phyloP scores from a whole-genome alignment of 2,888 invertebrate genomes.

The Melieria picta region DNA sequence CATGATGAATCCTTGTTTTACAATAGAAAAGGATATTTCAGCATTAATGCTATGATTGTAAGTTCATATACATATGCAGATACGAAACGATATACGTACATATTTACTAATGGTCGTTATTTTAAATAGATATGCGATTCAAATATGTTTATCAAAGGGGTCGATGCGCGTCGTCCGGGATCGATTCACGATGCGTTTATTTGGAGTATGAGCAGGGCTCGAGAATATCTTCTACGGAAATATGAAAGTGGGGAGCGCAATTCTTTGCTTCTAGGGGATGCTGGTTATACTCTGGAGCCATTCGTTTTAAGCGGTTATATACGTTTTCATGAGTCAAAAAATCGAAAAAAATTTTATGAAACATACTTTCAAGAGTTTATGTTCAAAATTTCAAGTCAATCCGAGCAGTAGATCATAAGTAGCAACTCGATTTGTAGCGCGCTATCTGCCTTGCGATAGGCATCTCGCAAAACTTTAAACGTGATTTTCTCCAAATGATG shows the following conservation, averaged over 20 bases:
- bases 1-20: background rate
- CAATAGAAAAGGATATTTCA: background rate
- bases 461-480: too few relatives aligned
- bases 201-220: slow-evolving; percentile 21
- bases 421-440: too few relatives aligned
- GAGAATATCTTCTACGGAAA: slow-evolving; percentile 6
- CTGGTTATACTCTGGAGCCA: slow-evolving; percentile 30
- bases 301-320: too few relatives aligned
- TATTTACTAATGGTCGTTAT: background rate
- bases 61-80: background rate
- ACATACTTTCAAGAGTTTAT: too few relatives aligned
- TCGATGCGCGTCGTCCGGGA: background rate
- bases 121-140: background rate
- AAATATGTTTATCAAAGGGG: background rate
- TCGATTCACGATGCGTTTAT: slow-evolving; percentile 31
- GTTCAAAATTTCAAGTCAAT: too few relatives aligned
- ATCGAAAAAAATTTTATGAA: too few relatives aligned
- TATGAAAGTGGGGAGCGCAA: slow-evolving; percentile 24
- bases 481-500: too few relatives aligned
- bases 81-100: background rate
- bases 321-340: too few relatives aligned
- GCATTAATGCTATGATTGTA: background rate
- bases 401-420: too few relatives aligned
- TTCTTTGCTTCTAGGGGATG: slow-evolving; percentile 28
- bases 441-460: too few relatives aligned